A percentile compares a stretch with the other conserved stretches of the same genome.
These are phyloP conservation scores for Amaurobius ferox DNA, from an alignment of 2,888 invertebrate species.

Conservation along the genomic window DNA sequence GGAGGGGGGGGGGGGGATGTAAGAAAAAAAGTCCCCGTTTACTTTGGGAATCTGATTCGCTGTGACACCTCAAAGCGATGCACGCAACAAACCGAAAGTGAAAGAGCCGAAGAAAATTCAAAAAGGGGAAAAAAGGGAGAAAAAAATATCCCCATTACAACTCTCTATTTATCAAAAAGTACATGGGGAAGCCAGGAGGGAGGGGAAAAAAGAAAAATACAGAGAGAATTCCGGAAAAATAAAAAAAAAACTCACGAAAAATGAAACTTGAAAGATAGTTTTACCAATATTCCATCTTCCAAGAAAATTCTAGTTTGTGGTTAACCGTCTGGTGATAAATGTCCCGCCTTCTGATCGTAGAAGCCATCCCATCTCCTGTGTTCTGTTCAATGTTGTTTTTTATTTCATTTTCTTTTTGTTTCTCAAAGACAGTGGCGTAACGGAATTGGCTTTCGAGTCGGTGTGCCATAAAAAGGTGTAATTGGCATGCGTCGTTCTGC, in stretches of 20 bases:
- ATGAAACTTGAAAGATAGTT: constrained; percentile 62
- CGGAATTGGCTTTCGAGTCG: constrained; percentile 25
- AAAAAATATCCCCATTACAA: constrained; percentile 10
- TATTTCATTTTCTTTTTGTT: not conserved
- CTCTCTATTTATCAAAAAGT: constrained; percentile 35
- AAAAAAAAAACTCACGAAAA: constrained; percentile 18
- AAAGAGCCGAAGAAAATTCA: not conserved
- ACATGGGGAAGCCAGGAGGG: not conserved
- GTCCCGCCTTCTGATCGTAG: constrained; percentile 57
- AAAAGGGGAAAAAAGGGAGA: not conserved
- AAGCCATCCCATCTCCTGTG: constrained; percentile 47
- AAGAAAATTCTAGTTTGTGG: constrained; percentile 67
- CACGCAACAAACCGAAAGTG: not conserved
- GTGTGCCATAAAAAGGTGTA: constrained; percentile 72
- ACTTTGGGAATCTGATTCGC: constrained; percentile 20
- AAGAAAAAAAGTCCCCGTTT: constrained; percentile 10
- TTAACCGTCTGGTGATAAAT: constrained; percentile 71
- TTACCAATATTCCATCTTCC: constrained; percentile 68
- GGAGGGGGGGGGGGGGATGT: not conserved
- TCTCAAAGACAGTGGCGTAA: constrained; percentile 1
- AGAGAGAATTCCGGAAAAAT: constrained; percentile 22
- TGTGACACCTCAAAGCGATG: constrained; percentile 10
- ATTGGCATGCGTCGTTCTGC: constrained; percentile 70
- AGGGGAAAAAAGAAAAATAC: not conserved
- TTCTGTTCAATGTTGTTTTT: constrained; percentile 8